Evolutionary conservation across 2,113 vertebrate species (phyloP).

Genomic region (Solea solea): DNA sequence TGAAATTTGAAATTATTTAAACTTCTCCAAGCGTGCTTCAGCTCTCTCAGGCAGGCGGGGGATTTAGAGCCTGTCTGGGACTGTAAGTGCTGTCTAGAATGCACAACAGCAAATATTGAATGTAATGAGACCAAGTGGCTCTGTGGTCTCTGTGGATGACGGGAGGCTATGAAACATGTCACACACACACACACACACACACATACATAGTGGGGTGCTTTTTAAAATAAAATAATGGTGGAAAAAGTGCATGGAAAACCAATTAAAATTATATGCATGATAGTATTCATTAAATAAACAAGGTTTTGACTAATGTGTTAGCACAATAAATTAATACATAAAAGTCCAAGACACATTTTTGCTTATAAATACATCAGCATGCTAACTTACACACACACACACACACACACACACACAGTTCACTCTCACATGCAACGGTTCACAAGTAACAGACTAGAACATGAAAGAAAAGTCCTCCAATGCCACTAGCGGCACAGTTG

Average conservation of each 20-base stretch:
- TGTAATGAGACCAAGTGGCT: constrained; percentile 46
- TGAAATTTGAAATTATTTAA: constrained; percentile 59
- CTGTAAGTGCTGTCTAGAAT: constrained; percentile 43
- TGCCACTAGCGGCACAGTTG: too few species aligned
- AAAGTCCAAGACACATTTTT: too few species aligned
- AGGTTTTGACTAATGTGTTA: not conserved
- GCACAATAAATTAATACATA: too few species aligned
- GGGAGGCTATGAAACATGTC: constrained; percentile 13
- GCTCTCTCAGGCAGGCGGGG: constrained; percentile 35
- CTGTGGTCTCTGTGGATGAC: constrained; percentile 2
- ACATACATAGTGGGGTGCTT: not conserved
- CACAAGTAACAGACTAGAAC: too few species aligned
- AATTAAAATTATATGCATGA: too few species aligned
- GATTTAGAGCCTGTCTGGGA: constrained; percentile 53
- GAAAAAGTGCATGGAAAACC: not conserved
- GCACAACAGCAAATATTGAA: constrained; percentile 50
- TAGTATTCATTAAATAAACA: not conserved
- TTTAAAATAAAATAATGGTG: not conserved
- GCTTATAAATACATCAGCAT: too few species aligned
- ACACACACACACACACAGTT: too few species aligned
- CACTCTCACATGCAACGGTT: too few species aligned
- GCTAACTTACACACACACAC: too few species aligned
- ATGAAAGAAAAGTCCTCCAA: too few species aligned
- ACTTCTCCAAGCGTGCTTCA: constrained; percentile 41
- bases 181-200: not conserved